Conservation (phyloP, 92 coral and sea anemone species). For the Palythoa grandis region DNA sequence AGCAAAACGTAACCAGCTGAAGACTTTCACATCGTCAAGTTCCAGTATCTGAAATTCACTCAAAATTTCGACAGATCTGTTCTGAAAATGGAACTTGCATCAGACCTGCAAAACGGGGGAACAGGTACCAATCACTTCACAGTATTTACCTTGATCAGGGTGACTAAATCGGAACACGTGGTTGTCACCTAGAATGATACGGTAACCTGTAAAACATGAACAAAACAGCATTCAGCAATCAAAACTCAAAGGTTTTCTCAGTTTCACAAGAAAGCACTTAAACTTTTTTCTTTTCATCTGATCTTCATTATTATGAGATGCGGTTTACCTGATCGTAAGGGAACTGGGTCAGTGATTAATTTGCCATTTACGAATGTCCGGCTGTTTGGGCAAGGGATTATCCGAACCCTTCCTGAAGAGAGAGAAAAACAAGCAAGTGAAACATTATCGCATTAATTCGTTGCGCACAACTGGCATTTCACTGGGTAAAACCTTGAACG, state of each 20-base stretch:
- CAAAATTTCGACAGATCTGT: neutral
- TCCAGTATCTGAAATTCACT: neutral
- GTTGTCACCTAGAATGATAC: slow-evolving; percentile 93
- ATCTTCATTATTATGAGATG: neutral
- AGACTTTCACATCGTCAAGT: neutral
- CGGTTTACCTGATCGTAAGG: slow-evolving; percentile 79
- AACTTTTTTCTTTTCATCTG: neutral
- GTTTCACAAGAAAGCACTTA: no score
- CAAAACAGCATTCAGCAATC: neutral
- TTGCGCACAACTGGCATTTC: neutral
- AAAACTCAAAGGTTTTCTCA: neutral
- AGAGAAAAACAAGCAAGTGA: neutral
- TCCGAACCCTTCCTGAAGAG: slow-evolving; percentile 73
- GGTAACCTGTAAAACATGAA: slow-evolving; percentile 71
- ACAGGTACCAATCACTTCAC: slow-evolving; percentile 4
- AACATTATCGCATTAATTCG: neutral
- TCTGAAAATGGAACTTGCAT: neutral
- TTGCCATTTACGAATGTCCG: slow-evolving; percentile 96
- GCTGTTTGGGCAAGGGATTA: slow-evolving; percentile 82
- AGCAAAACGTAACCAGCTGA: neutral
- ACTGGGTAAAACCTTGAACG: neutral
- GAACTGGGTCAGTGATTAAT: slow-evolving; percentile 69
- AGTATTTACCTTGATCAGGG: slow-evolving; percentile 89
- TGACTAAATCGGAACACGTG: slow-evolving; percentile 95
- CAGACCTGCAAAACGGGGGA: neutral